Base-by-base conservation (phyloP, 2,113 vertebrate species). In the Chaenogobius annularis region DNA sequence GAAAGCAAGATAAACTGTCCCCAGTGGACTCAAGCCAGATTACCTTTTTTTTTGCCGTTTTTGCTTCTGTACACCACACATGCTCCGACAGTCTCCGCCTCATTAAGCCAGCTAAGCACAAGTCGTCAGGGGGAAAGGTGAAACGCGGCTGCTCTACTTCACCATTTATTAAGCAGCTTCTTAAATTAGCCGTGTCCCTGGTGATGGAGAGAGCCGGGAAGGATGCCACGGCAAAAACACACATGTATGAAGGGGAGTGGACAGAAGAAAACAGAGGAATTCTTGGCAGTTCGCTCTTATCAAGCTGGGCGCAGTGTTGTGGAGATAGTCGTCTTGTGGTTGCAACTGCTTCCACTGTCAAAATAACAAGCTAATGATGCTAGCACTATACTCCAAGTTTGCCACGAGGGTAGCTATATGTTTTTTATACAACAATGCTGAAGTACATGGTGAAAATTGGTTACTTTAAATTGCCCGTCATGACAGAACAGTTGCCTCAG, bases 31-130 rank as follows among this genome's bases (percentile, higher is more conserved):
- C 58, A 35, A 35, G 26, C 14, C 23, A 61, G 58, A 61, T 61
- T 61, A 61, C 13, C 58, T 61, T 61, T 15, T 61, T n/a, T n/a
- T n/a, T n/a, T n/a, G n/a, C n/a, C 26, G 13, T 61, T 61, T 31
- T 31, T 31, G 14, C 55, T 13, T 35, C 58, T 26, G 55, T 26
- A 23, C 54, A 35, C 58, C 58, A 10, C 44, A 17, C 58, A 55
- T 19, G 31, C 64, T 20, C 56, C 50, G 58, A 72, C 72, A 75
- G 58, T 61, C 2, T 19, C 23, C 68, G 79, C 68, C 84, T 77
- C 79, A 79, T 87, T 83, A 83, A 72, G 72, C 73, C 22, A 81
- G 73, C 65, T 75, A 78, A 78, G 83, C 75, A 82, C 43, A 47
- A 74, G 56, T 75, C 54, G 64, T 73, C 44, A 20, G 37, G 8